These are phyloP conservation scores for Alligator mississippiensis DNA, from an alignment of 2,113 vertebrate species.

Conservation along the genomic window DNA sequence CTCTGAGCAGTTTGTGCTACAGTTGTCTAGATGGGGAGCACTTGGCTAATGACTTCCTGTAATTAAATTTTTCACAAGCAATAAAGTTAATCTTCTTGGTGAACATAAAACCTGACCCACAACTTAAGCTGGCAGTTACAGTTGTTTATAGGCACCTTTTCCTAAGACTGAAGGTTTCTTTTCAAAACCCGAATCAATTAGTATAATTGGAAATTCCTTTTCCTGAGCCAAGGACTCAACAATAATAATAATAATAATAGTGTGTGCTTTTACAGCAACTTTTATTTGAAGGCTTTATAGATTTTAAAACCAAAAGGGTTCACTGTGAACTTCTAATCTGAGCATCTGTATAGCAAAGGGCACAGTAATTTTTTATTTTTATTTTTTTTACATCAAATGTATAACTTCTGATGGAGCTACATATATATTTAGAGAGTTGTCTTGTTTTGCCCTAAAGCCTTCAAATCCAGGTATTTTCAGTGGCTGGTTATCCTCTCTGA, in stretches of 20 bases:
- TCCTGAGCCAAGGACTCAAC: background rate
- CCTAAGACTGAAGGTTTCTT: background rate
- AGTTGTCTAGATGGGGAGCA: conserved; percentile 48
- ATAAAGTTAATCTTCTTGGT: conserved; percentile 75
- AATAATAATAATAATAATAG: background rate
- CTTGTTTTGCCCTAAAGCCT: background rate
- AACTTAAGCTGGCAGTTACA: conserved; percentile 34
- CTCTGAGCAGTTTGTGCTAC: background rate
- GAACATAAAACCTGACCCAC: conserved; percentile 65
- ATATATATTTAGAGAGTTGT: background rate
- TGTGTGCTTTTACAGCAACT: background rate
- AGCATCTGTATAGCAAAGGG: background rate
- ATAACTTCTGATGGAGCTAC: rapidly evolving
- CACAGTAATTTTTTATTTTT: background rate
- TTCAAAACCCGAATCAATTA: conserved; percentile 43
- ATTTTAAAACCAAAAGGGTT: background rate
- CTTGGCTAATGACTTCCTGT: conserved; percentile 71
- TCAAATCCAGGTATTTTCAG: background rate
- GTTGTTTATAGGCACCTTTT: conserved; percentile 30
- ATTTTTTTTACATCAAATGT: background rate
- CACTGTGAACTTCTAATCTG: rapidly evolving
- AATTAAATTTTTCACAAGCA: conserved; percentile 72
- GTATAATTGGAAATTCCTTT: background rate
- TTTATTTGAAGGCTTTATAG: background rate
- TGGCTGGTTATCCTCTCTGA: background rate